phyloP scores from a whole-genome alignment of 2,113 vertebrate genomes.

The Megaceryle torquata region DNA sequence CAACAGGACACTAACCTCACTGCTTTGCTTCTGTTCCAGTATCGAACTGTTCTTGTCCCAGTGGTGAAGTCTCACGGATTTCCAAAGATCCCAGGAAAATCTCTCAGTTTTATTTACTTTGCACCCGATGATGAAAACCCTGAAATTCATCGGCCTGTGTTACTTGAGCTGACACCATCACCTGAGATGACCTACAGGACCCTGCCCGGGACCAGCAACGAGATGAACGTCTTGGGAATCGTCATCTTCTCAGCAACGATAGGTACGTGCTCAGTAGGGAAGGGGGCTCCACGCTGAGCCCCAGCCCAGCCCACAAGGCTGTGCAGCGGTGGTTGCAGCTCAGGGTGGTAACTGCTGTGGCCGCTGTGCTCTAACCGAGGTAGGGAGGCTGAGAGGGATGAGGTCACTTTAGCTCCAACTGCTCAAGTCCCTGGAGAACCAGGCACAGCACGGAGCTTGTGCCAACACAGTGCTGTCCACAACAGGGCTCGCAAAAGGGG shows the following conservation, averaged over 20 bases:
- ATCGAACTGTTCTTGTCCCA: slow-evolving; percentile 82
- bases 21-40: slow-evolving; percentile 68
- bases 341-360: background rate
- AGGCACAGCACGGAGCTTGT: rapidly evolving
- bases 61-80: slow-evolving; percentile 60
- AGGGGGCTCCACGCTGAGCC: rapidly evolving
- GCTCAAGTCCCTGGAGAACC: background rate
- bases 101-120: slow-evolving; percentile 81
- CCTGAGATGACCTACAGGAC: slow-evolving; percentile 82
- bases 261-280: slow-evolving; percentile 57
- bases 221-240: slow-evolving; percentile 90
- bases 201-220: slow-evolving; percentile 82
- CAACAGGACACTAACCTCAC: background rate
- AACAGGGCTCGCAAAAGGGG: background rate
- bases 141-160: slow-evolving; percentile 71
- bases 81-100: slow-evolving; percentile 42
- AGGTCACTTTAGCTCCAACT: background rate
- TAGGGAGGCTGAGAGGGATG: rapidly evolving
- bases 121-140: slow-evolving; percentile 76
- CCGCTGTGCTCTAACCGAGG: rapidly evolving
- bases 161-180: slow-evolving; percentile 82
- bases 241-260: slow-evolving; percentile 91
- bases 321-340: rapidly evolving
- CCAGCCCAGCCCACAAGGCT: rapidly evolving
- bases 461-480: rapidly evolving